A percentile compares a stretch with the other conserved stretches of the same genome.
phyloP scores from a whole-genome alignment of 2,888 invertebrate species.

The Sarcophaga subvicina region DNA sequence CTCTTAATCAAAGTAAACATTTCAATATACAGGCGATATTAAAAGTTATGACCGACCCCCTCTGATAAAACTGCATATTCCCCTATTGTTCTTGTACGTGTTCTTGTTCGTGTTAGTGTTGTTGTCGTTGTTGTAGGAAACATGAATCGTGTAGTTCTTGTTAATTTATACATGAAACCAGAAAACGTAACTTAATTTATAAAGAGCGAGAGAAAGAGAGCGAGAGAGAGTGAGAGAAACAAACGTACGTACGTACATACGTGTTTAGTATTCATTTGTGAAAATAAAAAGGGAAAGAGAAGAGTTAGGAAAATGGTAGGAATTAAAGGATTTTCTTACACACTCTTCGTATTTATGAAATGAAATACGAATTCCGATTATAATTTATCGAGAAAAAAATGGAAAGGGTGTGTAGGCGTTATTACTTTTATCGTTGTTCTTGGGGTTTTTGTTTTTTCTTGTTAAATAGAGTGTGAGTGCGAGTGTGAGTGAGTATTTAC shows the following conservation, averaged over 20 bases:
- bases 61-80: conserved; percentile 16
- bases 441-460: no score
- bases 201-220: neutral
- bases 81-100: neutral
- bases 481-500: neutral
- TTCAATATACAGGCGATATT: neutral
- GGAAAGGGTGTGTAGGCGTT: conserved; percentile 46
- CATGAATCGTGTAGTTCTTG: neutral
- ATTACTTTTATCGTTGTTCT: neutral
- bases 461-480: neutral
- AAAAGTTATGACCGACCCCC: conserved; percentile 43
- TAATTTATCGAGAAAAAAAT: conserved; percentile 15
- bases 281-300: neutral
- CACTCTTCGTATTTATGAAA: neutral
- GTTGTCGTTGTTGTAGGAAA: neutral
- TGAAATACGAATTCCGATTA: neutral
- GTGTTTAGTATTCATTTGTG: neutral
- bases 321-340: conserved; percentile 26
- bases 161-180: conserved; percentile 28
- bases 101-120: neutral
- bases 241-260: no score
- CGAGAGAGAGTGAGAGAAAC: no score
- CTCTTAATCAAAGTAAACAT: conserved; percentile 48
- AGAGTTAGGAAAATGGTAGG: neutral
- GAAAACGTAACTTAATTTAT: conserved; percentile 27